Conservation (phyloP, 2,113 vertebrate genomes). For the Enhydra lutris region DNA sequence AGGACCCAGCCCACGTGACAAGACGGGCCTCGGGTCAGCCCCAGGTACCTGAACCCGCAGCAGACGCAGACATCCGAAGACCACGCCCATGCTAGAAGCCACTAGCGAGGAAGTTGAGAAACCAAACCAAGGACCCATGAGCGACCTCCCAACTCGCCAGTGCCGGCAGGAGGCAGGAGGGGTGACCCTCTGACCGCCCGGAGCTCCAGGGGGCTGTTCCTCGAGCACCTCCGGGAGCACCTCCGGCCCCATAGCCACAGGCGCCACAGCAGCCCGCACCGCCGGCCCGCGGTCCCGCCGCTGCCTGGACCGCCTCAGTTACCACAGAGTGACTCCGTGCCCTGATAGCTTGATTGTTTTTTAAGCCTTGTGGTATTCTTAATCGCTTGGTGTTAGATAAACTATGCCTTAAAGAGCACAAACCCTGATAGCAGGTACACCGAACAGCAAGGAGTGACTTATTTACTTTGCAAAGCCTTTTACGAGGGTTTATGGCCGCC, state of each 20-base stretch:
- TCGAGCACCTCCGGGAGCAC: too few species aligned
- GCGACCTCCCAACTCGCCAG: fast-evolving
- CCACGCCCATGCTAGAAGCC: background rate
- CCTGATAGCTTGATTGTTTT: conserved; percentile 78
- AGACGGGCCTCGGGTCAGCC: fast-evolving
- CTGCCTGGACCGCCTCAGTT: conserved; percentile 53
- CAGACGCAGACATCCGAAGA: background rate
- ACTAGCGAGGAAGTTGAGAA: background rate
- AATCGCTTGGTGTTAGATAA: conserved; percentile 82
- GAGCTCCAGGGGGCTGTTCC: too few species aligned
- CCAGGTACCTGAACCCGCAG: background rate
- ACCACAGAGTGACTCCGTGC: conserved; percentile 60
- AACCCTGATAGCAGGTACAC: conserved; percentile 68
- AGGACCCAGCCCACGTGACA: background rate
- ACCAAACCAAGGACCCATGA: fast-evolving
- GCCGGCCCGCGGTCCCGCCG: background rate
- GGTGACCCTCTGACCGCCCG: background rate
- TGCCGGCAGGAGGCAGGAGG: background rate
- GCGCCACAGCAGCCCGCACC: background rate
- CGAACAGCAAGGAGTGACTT: conserved; percentile 46
- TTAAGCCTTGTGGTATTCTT: conserved; percentile 80
- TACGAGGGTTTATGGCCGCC: conserved; percentile 51
- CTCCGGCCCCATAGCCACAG: too few species aligned
- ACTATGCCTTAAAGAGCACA: conserved; percentile 77
- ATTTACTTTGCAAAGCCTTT: conserved; percentile 66